phyloP scores from a whole-genome alignment of 35 echinoderm and acorn worm species.

The Apostichopus californicus region DNA sequence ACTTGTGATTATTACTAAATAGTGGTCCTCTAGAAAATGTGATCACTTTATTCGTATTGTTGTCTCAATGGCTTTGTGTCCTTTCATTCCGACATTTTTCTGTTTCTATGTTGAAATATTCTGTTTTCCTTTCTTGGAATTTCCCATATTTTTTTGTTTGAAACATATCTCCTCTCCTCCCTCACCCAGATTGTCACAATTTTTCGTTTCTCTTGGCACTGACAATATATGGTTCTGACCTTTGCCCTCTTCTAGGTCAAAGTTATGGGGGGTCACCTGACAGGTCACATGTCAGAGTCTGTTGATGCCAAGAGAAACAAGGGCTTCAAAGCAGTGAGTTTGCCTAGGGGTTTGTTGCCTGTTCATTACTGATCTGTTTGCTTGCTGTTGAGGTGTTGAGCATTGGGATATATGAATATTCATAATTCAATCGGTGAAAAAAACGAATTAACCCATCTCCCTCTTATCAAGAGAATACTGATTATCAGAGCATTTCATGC shows the following conservation, averaged over 20 bases:
- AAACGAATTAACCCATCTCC: too few species aligned
- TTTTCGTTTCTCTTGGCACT: conserved; percentile 59
- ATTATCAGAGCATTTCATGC: too few species aligned
- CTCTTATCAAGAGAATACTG: too few species aligned
- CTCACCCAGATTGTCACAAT: conserved; percentile 2
- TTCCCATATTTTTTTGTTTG: not conserved
- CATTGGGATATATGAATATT: too few species aligned
- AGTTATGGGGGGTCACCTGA: conserved; percentile 66
- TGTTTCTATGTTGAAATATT: not conserved
- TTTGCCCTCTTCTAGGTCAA: conserved; percentile 66
- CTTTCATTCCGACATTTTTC: not conserved
- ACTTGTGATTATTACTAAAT: too few species aligned
- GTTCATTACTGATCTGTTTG: not conserved
- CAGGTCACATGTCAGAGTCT: conserved; percentile 80
- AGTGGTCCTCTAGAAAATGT: too few species aligned
- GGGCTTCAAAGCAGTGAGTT: conserved; percentile 97
- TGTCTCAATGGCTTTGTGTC: too few species aligned
- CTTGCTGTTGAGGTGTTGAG: too few species aligned
- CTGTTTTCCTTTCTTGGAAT: not conserved
- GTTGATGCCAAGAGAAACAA: conserved; percentile 86
- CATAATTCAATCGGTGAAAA: too few species aligned
- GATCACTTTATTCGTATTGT: too few species aligned
- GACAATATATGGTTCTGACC: conserved; percentile 63
- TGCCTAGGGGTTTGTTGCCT: not conserved
- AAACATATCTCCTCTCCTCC: not conserved